A percentile compares a stretch with the other conserved stretches of the same genome.
Conservation (phyloP, 2,888 invertebrate species). For the Stenichneumon culpator region DNA sequence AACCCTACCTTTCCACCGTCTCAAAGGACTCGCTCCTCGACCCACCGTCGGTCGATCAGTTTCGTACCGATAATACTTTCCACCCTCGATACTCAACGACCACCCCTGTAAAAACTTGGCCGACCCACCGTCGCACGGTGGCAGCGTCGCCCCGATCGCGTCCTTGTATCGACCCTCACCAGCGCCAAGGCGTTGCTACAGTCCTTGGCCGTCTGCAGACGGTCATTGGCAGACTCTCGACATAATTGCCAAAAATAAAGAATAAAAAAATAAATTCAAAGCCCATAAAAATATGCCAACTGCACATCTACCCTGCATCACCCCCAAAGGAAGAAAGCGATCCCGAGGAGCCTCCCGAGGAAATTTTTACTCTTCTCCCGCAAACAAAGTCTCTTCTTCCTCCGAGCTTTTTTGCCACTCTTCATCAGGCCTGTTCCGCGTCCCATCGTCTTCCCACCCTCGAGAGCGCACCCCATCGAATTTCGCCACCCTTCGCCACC, state of each 20-base stretch:
- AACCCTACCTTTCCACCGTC: background rate
- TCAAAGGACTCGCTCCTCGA: background rate
- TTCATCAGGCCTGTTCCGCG: background rate
- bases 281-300: background rate
- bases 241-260: background rate
- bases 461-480: slow-evolving; percentile 9
- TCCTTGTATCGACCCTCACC: slow-evolving; percentile 78
- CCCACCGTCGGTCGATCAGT: slow-evolving; percentile 39
- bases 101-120: slow-evolving; percentile 7
- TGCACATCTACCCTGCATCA: background rate
- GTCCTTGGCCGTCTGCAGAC: background rate
- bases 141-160: slow-evolving; percentile 78
- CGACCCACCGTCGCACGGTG: slow-evolving; percentile 63
- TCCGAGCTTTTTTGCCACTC: background rate
- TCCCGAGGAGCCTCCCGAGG: background rate
- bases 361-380: background rate
- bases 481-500: slow-evolving; percentile 27
- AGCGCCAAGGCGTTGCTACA: slow-evolving; percentile 66
- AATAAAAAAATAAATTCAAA: background rate
- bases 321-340: background rate
- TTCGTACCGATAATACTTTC: slow-evolving; percentile 1
- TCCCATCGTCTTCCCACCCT: slow-evolving; percentile 42
- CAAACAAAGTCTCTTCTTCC: background rate
- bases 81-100: background rate
- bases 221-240: slow-evolving; percentile 4